Base-by-base conservation (phyloP, 2,888 invertebrate genomes). In the Acanthosepion lycidas region DNA sequence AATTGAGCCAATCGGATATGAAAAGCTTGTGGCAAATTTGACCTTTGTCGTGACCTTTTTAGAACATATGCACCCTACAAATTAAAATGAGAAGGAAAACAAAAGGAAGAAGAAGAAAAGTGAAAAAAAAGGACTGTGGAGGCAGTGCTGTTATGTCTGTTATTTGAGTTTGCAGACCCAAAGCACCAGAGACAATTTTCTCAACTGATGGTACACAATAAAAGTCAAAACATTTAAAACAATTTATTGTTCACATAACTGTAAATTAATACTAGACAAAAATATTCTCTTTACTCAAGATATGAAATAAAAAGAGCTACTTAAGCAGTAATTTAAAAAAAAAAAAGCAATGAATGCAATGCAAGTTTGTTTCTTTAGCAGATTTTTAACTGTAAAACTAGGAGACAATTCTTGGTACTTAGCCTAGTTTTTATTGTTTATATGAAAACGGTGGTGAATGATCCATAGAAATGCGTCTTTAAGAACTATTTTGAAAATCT, bases 21-120 rank as follows among this genome's bases (percentile, higher is more conserved):
- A 78, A 78, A 78, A 78, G n/a, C 78, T 33, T 78, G 78, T 78
- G 78, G 78, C 78, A 78, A 78, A 78, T 78, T 78, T 78, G 78
- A 78, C 78, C 78, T 28, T 28, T 78, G 3, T 9, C 0, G 5
- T 33, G n/a, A 78, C 78, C 78, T 33, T 78, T 78, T 23, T 33
- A n/a, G n/a, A n/a, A 33, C 78, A 78, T 78, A 78, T n/a, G n/a
- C 12, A 78, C 78, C 18, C n/a, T 78, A 33, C 15, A 78, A 78
- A 78, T 78, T n/a, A 78, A 59, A 20, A 42, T 42, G 78, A 78
- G n/a, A 78, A 18, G 12, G 18, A 78, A 78, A 78, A 1, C 1
- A n/a, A 6, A 33, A n/a, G 20, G n/a, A n/a, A 78, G 2, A 12
- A 78, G 2, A 4, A n/a, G 78, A 15, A 15, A n/a, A 78, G 12